These are phyloP conservation scores for Campylomormyrus tamandua DNA, from an alignment of 2,113 vertebrate genomes.

Conservation along the genomic window DNA sequence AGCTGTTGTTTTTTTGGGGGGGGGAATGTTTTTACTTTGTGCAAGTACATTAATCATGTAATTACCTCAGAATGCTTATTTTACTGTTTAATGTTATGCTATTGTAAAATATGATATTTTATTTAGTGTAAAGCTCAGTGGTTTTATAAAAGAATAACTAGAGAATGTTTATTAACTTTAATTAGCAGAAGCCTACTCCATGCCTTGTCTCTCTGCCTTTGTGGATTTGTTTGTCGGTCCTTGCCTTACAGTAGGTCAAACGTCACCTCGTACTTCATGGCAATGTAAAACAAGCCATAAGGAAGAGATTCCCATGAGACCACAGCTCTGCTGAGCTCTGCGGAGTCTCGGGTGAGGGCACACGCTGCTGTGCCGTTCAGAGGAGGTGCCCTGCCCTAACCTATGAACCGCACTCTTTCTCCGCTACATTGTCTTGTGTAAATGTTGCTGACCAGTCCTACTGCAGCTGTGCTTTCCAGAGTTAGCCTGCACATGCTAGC, in stretches of 20 bases:
- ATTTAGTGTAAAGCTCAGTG: slow-evolving; percentile 61
- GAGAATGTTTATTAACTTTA: slow-evolving; percentile 45
- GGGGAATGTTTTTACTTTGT: slow-evolving; percentile 51
- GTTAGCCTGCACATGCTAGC: not conserved
- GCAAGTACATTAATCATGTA: slow-evolving; percentile 57
- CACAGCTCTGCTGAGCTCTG: not conserved
- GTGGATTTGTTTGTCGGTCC: slow-evolving; percentile 30
- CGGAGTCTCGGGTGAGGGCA: not conserved
- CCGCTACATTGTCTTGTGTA: slow-evolving; percentile 57
- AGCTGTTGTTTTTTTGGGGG: slow-evolving; percentile 39
- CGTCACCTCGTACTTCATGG: slow-evolving; percentile 27
- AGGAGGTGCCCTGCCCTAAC: slow-evolving; percentile 36
- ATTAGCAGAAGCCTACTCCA: slow-evolving; percentile 44
- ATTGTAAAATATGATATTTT: slow-evolving; percentile 68
- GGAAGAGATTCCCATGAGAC: not conserved
- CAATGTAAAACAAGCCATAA: not conserved
- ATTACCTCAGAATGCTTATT: slow-evolving; percentile 73
- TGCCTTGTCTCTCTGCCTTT: slow-evolving; percentile 28
- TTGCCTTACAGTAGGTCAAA: slow-evolving; percentile 27
- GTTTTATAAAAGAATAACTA: slow-evolving; percentile 55
- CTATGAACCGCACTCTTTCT: slow-evolving; percentile 48
- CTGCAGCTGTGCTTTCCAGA: not conserved
- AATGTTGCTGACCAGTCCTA: slow-evolving; percentile 52
- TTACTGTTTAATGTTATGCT: slow-evolving; percentile 63
- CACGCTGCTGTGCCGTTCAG: slow-evolving; percentile 33